These are phyloP conservation scores for Sarotherodon lohbergeri DNA, from an alignment of 2,113 vertebrate genomes.

Conservation along the genomic window DNA sequence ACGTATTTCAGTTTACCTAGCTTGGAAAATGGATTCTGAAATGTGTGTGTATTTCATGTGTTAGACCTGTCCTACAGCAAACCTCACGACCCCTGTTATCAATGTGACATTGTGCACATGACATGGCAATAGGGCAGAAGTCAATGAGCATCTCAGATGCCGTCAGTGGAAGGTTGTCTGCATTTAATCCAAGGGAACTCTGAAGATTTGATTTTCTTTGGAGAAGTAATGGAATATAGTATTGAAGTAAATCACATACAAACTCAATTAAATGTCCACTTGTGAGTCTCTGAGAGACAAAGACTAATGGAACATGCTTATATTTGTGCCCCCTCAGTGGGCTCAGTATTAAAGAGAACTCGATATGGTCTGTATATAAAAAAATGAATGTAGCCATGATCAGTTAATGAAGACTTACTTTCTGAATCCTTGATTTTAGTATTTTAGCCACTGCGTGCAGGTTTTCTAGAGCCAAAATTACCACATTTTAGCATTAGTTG, in stretches of 20 bases:
- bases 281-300: background rate
- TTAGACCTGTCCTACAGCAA: background rate
- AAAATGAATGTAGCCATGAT: background rate
- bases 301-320: background rate
- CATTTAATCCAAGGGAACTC: background rate
- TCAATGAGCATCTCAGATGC: background rate
- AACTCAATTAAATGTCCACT: background rate
- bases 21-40: background rate
- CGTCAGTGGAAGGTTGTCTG: background rate
- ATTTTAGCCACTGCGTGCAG: background rate
- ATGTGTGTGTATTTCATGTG: background rate
- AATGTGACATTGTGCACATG: background rate
- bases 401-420: background rate
- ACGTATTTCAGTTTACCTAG: background rate
- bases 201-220: background rate
- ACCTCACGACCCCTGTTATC: background rate
- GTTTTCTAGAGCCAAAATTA: rapidly evolving
- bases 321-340: background rate
- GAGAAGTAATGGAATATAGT: background rate
- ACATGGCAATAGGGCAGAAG: background rate
- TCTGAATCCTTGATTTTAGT: background rate
- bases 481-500: background rate
- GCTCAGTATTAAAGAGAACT: background rate
- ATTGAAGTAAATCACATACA: background rate
- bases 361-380: background rate